A percentile compares a stretch with the other conserved stretches of the same genome.
Evolutionary conservation across 2,888 invertebrate species (phyloP).

Genomic region (Hypomecis atomaria): DNA sequence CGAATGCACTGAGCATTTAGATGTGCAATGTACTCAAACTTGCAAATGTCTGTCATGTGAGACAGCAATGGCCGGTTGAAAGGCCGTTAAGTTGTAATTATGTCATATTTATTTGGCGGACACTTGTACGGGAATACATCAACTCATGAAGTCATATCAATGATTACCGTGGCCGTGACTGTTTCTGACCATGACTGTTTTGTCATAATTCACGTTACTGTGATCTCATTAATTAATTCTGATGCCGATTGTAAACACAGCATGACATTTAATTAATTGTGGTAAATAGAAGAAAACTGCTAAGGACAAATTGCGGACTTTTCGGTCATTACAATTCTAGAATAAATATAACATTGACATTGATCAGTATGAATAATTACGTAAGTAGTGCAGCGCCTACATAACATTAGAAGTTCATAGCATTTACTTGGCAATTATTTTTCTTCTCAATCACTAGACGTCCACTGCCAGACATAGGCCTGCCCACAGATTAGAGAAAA

Average conservation of each 20-base stretch:
- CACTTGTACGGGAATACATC: not conserved
- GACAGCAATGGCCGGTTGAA: too few species aligned
- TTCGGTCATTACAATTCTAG: not conserved
- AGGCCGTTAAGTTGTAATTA: conserved; percentile 1
- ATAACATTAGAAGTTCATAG: too few species aligned
- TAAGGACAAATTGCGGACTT: conserved; percentile 2
- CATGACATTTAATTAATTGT: conserved; percentile 3
- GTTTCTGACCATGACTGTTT: conserved; percentile 1
- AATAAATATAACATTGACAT: not conserved
- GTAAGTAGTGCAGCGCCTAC: too few species aligned
- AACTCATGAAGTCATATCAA: conserved; percentile 7
- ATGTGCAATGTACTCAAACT: too few species aligned
- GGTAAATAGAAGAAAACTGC: not conserved
- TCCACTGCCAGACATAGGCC: too few species aligned
- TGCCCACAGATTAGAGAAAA: too few species aligned
- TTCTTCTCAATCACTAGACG: too few species aligned
- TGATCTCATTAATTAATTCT: conserved; percentile 23
- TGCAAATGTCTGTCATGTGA: too few species aligned
- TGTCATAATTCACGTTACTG: conserved; percentile 9
- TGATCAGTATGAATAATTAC: too few species aligned
- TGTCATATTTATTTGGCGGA: conserved; percentile 4
- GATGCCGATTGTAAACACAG: not conserved
- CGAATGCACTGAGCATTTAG: too few species aligned
- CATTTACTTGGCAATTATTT: too few species aligned
- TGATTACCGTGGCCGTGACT: conserved; percentile 12